phyloP scores from a whole-genome alignment of 1,140 invertebrate species.

The Drosophila insularis region DNA sequence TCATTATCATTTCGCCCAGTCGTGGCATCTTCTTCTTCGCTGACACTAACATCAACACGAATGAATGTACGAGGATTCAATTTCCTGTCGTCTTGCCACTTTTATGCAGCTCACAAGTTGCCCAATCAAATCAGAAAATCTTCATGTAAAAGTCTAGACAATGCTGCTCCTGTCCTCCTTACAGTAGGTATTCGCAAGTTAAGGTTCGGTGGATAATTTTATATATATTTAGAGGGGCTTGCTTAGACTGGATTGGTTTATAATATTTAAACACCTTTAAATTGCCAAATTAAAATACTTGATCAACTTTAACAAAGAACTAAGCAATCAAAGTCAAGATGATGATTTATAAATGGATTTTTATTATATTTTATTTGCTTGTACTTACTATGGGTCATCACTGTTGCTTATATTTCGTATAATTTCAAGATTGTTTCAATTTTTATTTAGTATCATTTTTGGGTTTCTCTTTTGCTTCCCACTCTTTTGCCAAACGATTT shows the following conservation, averaged over 20 bases:
- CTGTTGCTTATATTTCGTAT: background rate
- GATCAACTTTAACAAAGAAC: too few relatives aligned
- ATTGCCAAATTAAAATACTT: too few relatives aligned
- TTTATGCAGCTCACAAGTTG: constrained; percentile 1
- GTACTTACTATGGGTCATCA: background rate
- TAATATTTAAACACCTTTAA: too few relatives aligned
- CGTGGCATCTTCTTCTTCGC: background rate
- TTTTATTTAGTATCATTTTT: background rate
- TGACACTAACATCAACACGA: background rate
- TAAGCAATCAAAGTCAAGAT: too few relatives aligned
- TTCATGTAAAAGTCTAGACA: constrained; percentile 4
- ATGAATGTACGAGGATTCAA: constrained; percentile 14
- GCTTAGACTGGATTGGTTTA: too few relatives aligned
- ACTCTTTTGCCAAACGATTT: constrained; percentile 21
- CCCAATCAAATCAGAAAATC: constrained; percentile 2
- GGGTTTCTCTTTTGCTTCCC: background rate
- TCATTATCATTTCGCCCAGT: background rate
- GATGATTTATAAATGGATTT: too few relatives aligned
- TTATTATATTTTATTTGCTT: too few relatives aligned
- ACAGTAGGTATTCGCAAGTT: background rate
- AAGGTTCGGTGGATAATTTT: too few relatives aligned
- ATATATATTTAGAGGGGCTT: too few relatives aligned
- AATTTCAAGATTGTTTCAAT: background rate
- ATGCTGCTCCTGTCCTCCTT: background rate
- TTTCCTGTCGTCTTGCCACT: constrained; percentile 29